These are phyloP conservation scores for Argynnis bischoffii DNA, from an alignment of 2,888 invertebrate species.

Conservation along the genomic window DNA sequence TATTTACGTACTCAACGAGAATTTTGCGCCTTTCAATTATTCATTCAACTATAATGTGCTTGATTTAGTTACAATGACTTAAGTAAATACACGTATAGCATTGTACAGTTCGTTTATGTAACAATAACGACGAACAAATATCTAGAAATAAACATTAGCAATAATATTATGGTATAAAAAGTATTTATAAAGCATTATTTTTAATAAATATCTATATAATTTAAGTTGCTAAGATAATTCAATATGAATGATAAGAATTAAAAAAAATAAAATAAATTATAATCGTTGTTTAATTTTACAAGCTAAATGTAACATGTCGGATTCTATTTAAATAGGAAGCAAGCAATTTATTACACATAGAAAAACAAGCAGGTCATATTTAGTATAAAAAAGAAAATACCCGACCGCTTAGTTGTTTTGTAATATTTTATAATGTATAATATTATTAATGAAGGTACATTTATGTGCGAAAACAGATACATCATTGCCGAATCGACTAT, in stretches of 20 bases:
- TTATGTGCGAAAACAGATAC: no score
- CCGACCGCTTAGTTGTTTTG: no score
- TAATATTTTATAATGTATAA: no score
- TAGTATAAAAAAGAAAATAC: no score
- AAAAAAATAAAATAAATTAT: slow-evolving; percentile 16
- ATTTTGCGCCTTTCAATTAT: slow-evolving; percentile 71
- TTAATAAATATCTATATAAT: slow-evolving; percentile 38
- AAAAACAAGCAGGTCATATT: no score
- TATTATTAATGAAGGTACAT: no score
- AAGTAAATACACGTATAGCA: slow-evolving; percentile 59
- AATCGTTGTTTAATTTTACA: slow-evolving; percentile 25
- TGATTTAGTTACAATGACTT: slow-evolving; percentile 62
- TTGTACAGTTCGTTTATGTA: slow-evolving; percentile 56
- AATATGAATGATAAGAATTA: slow-evolving; percentile 16
- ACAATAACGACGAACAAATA: slow-evolving; percentile 62
- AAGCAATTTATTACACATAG: no score
- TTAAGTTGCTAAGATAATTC: slow-evolving; percentile 30
- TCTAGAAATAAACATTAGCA: slow-evolving; percentile 49
- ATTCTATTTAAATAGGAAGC: no score
- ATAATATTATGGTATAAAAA: slow-evolving; percentile 62
- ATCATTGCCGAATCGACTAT: no score
- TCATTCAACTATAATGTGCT: slow-evolving; percentile 74
- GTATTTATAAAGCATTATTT: slow-evolving; percentile 61
- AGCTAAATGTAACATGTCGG: slow-evolving; percentile 8
- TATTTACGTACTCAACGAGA: slow-evolving; percentile 63